A percentile compares a stretch with the other conserved stretches of the same genome.
These are phyloP conservation scores for Acrocephalus arundinaceus DNA, from an alignment of 2,113 vertebrate species.

Conservation along the genomic window DNA sequence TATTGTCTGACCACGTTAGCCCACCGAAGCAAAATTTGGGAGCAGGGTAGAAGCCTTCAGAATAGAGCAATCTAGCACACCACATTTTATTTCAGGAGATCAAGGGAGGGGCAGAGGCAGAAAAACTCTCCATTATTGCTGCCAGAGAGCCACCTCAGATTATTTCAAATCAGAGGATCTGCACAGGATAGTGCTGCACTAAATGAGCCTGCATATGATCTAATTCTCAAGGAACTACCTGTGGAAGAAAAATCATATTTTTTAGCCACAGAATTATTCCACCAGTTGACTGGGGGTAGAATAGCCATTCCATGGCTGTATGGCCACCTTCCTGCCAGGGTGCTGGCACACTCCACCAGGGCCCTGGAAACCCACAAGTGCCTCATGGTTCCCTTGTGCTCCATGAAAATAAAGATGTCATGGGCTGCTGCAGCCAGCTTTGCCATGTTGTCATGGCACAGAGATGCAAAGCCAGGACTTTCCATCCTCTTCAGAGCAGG, in stretches of 20 bases:
- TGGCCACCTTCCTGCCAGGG: background rate
- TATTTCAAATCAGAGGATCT: background rate
- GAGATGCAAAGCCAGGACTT: background rate
- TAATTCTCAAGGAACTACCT: background rate
- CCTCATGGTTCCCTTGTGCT: background rate
- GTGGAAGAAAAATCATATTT: background rate
- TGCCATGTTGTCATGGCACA: background rate
- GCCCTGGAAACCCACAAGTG: background rate
- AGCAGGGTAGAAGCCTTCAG: background rate
- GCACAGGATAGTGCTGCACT: background rate
- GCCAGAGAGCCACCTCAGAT: background rate
- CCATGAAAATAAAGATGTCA: background rate
- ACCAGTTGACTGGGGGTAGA: background rate
- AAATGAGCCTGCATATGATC: background rate
- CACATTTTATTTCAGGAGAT: background rate
- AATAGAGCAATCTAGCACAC: accelerated
- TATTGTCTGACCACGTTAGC: background rate
- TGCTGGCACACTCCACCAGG: accelerated
- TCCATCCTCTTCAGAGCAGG: background rate
- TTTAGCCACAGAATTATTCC: background rate
- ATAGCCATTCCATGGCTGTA: background rate
- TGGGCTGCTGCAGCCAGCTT: background rate
- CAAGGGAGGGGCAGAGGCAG: background rate
- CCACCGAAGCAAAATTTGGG: background rate
- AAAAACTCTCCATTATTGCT: background rate